Base-by-base conservation (phyloP, 2,797 vertebrate genomes). In the Taenioides sp. region DNA sequence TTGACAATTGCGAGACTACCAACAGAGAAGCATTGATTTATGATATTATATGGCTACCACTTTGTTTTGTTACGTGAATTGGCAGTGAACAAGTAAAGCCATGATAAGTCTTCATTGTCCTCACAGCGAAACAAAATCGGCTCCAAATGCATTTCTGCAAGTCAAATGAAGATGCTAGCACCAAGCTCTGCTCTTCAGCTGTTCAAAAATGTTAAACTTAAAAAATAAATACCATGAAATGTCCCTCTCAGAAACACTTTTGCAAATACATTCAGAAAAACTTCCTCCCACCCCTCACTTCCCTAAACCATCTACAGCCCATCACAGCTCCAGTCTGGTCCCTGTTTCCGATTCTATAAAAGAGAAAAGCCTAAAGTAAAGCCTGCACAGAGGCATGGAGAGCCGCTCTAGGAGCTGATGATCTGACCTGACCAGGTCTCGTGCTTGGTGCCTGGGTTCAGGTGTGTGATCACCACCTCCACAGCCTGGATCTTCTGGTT, bases 391-490 rank as follows among this genome's bases (percentile, higher is more conserved):
- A 43, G 31, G 31, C 57, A 18, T 58, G 54, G 34, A 61, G 58
- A 22, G 0, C 54, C 5, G 22, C 66, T 92, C 92, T 98, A 98
- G 84, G 97, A 97, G 89, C 96, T 96, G 75, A 98, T 96, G 34
- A 98, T 94, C 93, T 98, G 96, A 76, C 97, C 97, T 0, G 98
- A 98, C 97, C 98, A 99, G 0, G 98, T 99, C 93, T 99, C 97
- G 0, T 99, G 98, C 84, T 98, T 98, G 23, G 94, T 96, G 74
- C 96, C 96, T 2, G 98, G 96, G 0, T 95, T 96, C 85, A 96
- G 89, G 90, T 98, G 97, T 67, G 97, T 99, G 88, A 99, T 95
- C 75, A 96, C 93, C 90, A 99, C 98, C 27, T 99, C 97, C 65
- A 99, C 96, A 0, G 97, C 98, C 91, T 99, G 98, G 88, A 98